These are phyloP conservation scores for Pempheris klunzingeri DNA, from an alignment of 2,797 vertebrate species.

Conservation along the genomic window DNA sequence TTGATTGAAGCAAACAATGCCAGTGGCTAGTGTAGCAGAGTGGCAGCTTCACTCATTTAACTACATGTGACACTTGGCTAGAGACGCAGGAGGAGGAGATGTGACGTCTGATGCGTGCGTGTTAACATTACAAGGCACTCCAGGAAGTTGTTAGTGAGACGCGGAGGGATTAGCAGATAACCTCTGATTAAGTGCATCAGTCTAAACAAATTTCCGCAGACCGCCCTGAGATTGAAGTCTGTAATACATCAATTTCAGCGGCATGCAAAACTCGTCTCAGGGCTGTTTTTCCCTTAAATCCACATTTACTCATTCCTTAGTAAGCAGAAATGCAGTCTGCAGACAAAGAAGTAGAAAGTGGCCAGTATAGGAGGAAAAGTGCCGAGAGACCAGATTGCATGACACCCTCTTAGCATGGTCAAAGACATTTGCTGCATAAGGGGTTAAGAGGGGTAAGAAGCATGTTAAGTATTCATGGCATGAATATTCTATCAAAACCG, in stretches of 20 bases:
- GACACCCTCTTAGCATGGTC: conserved; percentile 45
- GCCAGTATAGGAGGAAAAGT: conserved; percentile 43
- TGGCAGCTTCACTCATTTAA: conserved; percentile 50
- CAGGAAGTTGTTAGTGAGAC: conserved; percentile 55
- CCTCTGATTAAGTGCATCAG: conserved; percentile 53
- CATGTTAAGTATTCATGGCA: conserved; percentile 70
- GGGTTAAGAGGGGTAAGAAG: conserved; percentile 61
- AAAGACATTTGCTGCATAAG: conserved; percentile 58
- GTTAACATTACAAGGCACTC: conserved; percentile 23
- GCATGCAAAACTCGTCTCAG: neutral
- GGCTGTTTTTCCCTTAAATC: conserved; percentile 32
- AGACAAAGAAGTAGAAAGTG: conserved; percentile 41
- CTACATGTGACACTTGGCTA: conserved; percentile 44
- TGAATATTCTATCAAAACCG: conserved; percentile 82
- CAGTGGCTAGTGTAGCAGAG: conserved; percentile 34
- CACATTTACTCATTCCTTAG: conserved; percentile 28
- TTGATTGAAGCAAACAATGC: conserved; percentile 56
- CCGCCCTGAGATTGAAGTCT: conserved; percentile 21
- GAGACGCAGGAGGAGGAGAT: conserved; percentile 14
- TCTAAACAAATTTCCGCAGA: conserved; percentile 49
- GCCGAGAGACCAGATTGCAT: conserved; percentile 40
- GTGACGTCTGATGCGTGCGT: conserved; percentile 23
- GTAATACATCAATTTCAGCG: conserved; percentile 23
- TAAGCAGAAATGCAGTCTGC: conserved; percentile 39
- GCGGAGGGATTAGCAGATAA: conserved; percentile 52